Percentiles rank a stretch among this genome's conserved stretches.
Evolutionary conservation across 1,140 invertebrate genomes (phyloP).

Genomic region (Latrodectus geometricus): DNA sequence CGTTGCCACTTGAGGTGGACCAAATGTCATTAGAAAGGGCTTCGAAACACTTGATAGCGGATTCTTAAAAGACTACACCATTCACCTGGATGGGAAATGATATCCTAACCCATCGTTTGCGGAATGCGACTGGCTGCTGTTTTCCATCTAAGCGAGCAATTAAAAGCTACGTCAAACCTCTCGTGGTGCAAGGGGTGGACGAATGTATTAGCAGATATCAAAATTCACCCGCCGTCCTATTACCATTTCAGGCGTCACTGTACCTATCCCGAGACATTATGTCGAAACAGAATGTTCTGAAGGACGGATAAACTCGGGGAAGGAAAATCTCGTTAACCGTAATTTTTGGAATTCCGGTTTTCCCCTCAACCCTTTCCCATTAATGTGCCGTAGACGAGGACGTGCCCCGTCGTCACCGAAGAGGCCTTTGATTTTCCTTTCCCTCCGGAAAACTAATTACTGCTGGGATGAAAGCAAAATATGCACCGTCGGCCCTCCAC

Average conservation of each 20-base stretch:
- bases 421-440: conserved; percentile 16
- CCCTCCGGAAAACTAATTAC: conserved; percentile 26
- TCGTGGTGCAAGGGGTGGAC: background rate
- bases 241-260: conserved; percentile 11
- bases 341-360: conserved; percentile 37
- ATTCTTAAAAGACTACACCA: too few relatives aligned
- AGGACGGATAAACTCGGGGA: background rate
- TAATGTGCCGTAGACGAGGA: conserved; percentile 19
- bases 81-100: background rate
- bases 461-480: background rate
- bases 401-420: background rate
- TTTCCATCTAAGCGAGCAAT: background rate
- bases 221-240: conserved; percentile 22
- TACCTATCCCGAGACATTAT: background rate
- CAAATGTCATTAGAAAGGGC: too few relatives aligned
- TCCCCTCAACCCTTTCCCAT: background rate
- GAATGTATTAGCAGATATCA: conserved; percentile 30
- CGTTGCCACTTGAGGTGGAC: too few relatives aligned
- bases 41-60: too few relatives aligned
- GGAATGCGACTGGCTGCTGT: conserved; percentile 4
- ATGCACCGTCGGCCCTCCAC: background rate
- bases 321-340: conserved; percentile 28
- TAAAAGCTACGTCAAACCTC: conserved; percentile 25
- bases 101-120: conserved; percentile 13
- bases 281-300: background rate